A percentile compares a stretch with the other conserved stretches of the same genome.
phyloP scores from a whole-genome alignment of 30 jellyfish, hydroid and myxozoan genomes.

The Pelagia noctiluca region DNA sequence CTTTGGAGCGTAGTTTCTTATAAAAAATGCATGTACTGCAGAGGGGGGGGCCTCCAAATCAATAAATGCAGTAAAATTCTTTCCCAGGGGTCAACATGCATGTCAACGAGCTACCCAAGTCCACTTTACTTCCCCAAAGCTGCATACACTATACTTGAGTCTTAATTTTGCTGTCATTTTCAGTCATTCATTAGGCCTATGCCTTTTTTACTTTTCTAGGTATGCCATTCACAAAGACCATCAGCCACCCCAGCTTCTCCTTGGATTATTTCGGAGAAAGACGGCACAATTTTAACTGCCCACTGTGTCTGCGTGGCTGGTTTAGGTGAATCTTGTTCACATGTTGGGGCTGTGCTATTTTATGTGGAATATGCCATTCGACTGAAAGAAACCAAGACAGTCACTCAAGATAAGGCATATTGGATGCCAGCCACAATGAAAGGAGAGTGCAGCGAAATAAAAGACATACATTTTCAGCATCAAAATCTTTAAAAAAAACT shows the following conservation, averaged over 20 bases:
- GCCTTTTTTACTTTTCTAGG: background rate
- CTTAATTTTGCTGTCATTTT: too few species aligned
- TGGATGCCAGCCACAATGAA: slow-evolving; percentile 8
- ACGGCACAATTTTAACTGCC: slow-evolving; percentile 33
- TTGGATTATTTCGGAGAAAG: background rate
- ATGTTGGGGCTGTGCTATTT: slow-evolving; percentile 1
- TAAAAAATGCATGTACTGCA: too few species aligned
- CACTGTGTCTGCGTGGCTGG: slow-evolving; percentile 37
- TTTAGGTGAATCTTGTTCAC: slow-evolving; percentile 30
- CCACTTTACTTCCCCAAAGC: too few species aligned
- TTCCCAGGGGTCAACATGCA: too few species aligned
- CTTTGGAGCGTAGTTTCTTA: too few species aligned
- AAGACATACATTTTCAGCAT: slow-evolving; percentile 2
- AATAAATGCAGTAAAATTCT: too few species aligned
- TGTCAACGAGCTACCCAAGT: too few species aligned
- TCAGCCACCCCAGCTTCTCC: too few species aligned
- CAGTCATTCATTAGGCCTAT: background rate
- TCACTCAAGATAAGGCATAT: background rate
- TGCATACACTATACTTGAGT: too few species aligned
- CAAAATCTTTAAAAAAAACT: background rate
- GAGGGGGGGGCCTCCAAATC: too few species aligned
- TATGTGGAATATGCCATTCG: background rate
- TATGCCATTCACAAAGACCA: background rate
- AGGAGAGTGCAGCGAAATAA: background rate
- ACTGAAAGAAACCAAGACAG: background rate